Evolutionary conservation across 2,888 invertebrate genomes (phyloP), one percentile per base, ranked within the genome.

Genomic region (Dexiosoma caninum): DNA sequence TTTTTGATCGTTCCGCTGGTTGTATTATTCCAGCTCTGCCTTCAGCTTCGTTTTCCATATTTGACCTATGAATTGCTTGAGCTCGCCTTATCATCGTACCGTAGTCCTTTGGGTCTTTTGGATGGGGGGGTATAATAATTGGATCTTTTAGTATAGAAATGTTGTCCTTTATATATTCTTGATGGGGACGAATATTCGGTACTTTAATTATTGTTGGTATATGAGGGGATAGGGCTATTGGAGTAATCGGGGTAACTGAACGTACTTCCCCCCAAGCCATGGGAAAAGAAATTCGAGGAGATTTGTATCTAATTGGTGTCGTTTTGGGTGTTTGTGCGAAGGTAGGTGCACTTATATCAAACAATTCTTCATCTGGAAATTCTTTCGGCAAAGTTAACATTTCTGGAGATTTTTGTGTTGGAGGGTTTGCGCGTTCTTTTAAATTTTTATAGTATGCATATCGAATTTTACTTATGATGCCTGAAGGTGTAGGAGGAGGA

Each of bases 91-190:
- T 35, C 27, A 81, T 81, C 3, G 76, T 77, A 1, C 7, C 51
- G 42, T 77, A 77, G 32, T 76, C 77, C 10, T 69, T 81, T 1
- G 72, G 35, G 21, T 81, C 37, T 23, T 64, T 51, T 27, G 79
- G 75, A 42, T 67, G 77, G 9, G 67, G 55, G 4, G 71, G 71
- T 16, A 76, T 44, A 40, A 40, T 16, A 12, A 72, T 66, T 14
- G 32, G 30, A 27, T 35, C 14, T 21, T 69, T 32, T 7, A 67
- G 60, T 7, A 55, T n/a, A 9, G 23, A 12, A 32, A 19, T 4
- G 53, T 51, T 64, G 14, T 70, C 51, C 10, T 19, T 9, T 5
- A 60, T 9, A 8, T 7, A 8, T 32, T 49, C 37, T 35, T 27
- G 27, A 5, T 14, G 2, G 7, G 16, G 9, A 10, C 14, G 14